Percentiles rank a stretch among this genome's conserved stretches.
Evolutionary conservation across 2,113 vertebrate genomes (phyloP).

Genomic region (Aegotheles bennettii): DNA sequence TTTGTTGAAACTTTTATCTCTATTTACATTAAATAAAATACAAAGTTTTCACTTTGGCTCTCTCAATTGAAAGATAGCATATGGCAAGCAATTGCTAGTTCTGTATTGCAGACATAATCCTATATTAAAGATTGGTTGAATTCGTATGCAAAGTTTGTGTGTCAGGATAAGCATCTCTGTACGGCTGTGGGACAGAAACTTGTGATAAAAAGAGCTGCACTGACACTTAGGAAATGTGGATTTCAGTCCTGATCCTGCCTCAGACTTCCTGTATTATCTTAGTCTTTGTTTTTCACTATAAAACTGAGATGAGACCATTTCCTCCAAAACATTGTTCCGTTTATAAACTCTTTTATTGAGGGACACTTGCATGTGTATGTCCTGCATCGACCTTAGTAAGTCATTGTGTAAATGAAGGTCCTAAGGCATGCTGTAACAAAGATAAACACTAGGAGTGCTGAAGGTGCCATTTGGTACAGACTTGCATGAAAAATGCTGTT

Average conservation of each 20-base stretch:
- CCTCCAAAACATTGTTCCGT: neutral
- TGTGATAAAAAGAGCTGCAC: neutral
- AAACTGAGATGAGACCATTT: neutral
- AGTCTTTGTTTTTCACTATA: neutral
- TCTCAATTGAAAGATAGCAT: neutral
- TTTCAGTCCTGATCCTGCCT: neutral
- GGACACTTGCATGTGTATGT: neutral
- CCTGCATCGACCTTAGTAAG: neutral
- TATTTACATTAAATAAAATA: slow-evolving; percentile 2
- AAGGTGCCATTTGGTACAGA: neutral
- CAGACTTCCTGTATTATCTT: neutral
- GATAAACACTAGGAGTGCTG: neutral
- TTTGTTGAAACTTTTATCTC: slow-evolving; percentile 7
- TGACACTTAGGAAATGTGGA: neutral
- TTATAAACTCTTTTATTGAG: neutral
- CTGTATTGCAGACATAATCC: neutral
- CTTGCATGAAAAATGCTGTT: neutral
- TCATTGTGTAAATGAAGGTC: neutral
- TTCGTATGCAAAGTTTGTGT: neutral
- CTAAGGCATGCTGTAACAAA: neutral
- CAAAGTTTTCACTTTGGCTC: neutral
- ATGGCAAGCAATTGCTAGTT: neutral
- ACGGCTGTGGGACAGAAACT: neutral
- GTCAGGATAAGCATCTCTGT: neutral
- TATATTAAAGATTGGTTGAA: neutral